phyloP scores from a whole-genome alignment of 2,797 vertebrate genomes.

The Girardinus metallicus region DNA sequence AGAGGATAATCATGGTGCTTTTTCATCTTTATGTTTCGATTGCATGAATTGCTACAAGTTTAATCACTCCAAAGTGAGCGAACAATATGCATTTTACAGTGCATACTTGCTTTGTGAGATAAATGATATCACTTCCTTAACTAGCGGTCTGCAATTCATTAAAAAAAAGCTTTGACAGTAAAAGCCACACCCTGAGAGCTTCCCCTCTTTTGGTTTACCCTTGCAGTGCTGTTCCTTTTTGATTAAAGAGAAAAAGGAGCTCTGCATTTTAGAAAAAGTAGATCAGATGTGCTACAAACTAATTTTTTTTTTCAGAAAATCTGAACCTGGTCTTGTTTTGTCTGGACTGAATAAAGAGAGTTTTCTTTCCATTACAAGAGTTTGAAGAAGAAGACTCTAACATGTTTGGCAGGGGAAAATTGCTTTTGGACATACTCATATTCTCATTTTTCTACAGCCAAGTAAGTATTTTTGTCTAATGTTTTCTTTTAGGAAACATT shows the following conservation, averaged over 20 bases:
- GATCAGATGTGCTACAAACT: background rate
- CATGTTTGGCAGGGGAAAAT: constrained; percentile 43
- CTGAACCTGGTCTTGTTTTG: background rate
- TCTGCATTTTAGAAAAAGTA: background rate
- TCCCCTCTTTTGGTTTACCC: background rate
- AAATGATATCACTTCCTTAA: background rate
- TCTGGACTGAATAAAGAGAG: background rate
- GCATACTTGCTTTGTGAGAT: background rate
- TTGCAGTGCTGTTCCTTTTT: background rate
- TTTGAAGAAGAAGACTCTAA: constrained; percentile 24
- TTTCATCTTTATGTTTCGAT: background rate
- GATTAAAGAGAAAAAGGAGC: background rate
- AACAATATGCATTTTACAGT: background rate
- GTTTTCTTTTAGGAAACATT: background rate
- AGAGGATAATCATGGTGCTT: background rate
- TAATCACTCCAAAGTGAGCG: background rate
- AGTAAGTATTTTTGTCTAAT: constrained; percentile 47
- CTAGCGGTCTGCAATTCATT: no score
- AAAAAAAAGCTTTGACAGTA: background rate
- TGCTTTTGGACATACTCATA: constrained; percentile 29
- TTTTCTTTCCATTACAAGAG: constrained; percentile 2
- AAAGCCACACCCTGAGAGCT: background rate
- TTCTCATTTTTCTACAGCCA: constrained; percentile 26
- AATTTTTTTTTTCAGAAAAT: background rate
- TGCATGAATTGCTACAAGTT: background rate